These are phyloP conservation scores for Brenthis hecate DNA, from an alignment of 2,888 invertebrate species.

Conservation along the genomic window DNA sequence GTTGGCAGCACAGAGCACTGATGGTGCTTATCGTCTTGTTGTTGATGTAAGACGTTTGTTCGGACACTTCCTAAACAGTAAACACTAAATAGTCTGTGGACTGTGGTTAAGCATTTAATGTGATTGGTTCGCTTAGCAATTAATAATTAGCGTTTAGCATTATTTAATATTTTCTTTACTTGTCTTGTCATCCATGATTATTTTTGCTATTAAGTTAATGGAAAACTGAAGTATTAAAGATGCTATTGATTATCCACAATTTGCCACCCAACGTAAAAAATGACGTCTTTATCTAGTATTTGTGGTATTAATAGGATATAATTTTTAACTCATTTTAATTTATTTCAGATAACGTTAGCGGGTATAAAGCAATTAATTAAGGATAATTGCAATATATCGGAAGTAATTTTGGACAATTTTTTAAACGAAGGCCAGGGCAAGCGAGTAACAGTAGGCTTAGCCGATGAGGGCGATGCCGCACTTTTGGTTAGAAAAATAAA, in stretches of 20 bases:
- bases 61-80: too few relatives aligned
- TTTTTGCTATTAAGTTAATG: background rate
- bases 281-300: background rate
- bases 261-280: constrained; percentile 47
- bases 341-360: constrained; percentile 41
- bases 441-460: constrained; percentile 50
- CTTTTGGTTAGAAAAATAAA: constrained; percentile 47
- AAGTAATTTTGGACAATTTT: constrained; percentile 50
- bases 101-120: too few relatives aligned
- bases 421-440: constrained; percentile 41
- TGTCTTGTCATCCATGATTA: too few relatives aligned
- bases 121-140: too few relatives aligned
- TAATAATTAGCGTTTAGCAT: too few relatives aligned
- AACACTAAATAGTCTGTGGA: too few relatives aligned
- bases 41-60: too few relatives aligned
- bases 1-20: too few relatives aligned
- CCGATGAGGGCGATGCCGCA: constrained; percentile 48
- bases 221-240: constrained; percentile 31
- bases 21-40: too few relatives aligned
- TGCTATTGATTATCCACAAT: constrained; percentile 51
- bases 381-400: constrained; percentile 46
- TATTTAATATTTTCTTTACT: too few relatives aligned
- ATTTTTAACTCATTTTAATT: background rate
- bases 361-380: constrained; percentile 46
- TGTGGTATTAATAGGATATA: background rate